Evolutionary conservation across 2,888 invertebrate genomes (phyloP).

Genomic region (Campoplex capitator): DNA sequence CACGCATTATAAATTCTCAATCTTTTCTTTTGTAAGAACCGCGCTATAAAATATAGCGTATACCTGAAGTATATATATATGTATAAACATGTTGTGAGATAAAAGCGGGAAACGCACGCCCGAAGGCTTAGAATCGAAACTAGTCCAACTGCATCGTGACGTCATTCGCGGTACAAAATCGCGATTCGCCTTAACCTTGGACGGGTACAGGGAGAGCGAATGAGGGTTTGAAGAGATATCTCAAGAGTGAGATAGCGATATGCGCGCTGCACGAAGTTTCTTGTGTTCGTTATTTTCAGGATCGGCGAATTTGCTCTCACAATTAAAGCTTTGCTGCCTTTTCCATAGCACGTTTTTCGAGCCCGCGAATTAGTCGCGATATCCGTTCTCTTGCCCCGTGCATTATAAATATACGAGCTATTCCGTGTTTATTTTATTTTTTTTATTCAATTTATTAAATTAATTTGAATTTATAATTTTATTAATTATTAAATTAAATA

Average conservation of each 20-base stretch:
- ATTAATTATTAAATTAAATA: too few relatives aligned
- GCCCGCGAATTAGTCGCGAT: slow-evolving; percentile 65
- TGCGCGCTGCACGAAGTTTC: slow-evolving; percentile 13
- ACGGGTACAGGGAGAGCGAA: slow-evolving; percentile 53
- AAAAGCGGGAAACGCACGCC: slow-evolving; percentile 3
- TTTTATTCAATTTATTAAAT: too few relatives aligned
- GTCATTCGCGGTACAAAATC: slow-evolving; percentile 79
- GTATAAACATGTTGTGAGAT: slow-evolving; percentile 17
- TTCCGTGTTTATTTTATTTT: neutral
- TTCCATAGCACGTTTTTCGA: slow-evolving; percentile 44
- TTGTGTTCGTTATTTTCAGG: slow-evolving; percentile 49
- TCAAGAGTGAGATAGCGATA: neutral
- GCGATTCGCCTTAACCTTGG: slow-evolving; percentile 83
- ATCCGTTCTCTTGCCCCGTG: slow-evolving; percentile 34
- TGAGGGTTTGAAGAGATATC: neutral
- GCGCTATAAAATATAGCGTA: slow-evolving; percentile 13
- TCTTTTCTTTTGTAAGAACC: slow-evolving; percentile 30
- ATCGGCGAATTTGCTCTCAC: slow-evolving; percentile 56
- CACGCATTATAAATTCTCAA: slow-evolving; percentile 25
- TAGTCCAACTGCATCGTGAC: slow-evolving; percentile 84
- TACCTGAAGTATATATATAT: neutral
- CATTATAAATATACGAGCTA: neutral
- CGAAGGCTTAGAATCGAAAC: slow-evolving; percentile 79
- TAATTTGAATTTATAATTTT: too few relatives aligned
- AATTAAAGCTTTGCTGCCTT: slow-evolving; percentile 72